Evolutionary conservation across 2,113 vertebrate genomes (phyloP), one percentile per base, ranked within the genome.

Genomic region (Oxygymnocypris stewartii): DNA sequence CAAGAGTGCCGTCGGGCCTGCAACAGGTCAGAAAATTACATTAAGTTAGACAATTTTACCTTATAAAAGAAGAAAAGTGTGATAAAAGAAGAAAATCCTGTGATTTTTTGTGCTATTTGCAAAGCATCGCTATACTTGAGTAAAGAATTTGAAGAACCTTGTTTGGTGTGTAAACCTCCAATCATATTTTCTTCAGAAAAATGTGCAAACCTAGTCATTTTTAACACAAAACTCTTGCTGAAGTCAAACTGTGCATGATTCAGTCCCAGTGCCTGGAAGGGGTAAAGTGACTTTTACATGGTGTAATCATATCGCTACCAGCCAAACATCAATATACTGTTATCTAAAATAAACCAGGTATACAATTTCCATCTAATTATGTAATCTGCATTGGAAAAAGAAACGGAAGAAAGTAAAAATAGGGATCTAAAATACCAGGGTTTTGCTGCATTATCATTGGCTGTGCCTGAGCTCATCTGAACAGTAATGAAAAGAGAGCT

Each of bases 1-100:
- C 93, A 98, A 89, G 28, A 99, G 96, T 25, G 97, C 98, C 0
- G 97, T 99, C 23, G 98, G 98, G 89, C 97, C 98, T 99, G 90
- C 23, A 90, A 90, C 80, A 86, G 82, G 84, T 42, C 42, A 89
- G 82, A 91, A 44, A 67, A 87, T 14, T 0, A 37, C 23, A n/a
- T 12, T 4, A 71, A 74, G 71, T 28, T 54, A 31, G n/a, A 77
- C 6, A 8, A 77, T 9, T 3, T 7, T 1, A 47, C 2, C 11
- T n/a, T 67, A 25, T 61, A n/a, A 61, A 61, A 61, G 23, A 10
- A 9, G 31, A 69, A 35, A 5, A 69, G 8, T 65, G 0, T 51
- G 49, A 49, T 14, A 5, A n/a, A n/a, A n/a, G n/a, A n/a, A n/a
- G n/a, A 4, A 49, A 47, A 63, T 25, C n/a, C n/a, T 13, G 61